Percentiles rank a stretch among this genome's conserved stretches.
Evolutionary conservation across 23 tunicate genomes (phyloP).

Genomic region (Styela clava): DNA sequence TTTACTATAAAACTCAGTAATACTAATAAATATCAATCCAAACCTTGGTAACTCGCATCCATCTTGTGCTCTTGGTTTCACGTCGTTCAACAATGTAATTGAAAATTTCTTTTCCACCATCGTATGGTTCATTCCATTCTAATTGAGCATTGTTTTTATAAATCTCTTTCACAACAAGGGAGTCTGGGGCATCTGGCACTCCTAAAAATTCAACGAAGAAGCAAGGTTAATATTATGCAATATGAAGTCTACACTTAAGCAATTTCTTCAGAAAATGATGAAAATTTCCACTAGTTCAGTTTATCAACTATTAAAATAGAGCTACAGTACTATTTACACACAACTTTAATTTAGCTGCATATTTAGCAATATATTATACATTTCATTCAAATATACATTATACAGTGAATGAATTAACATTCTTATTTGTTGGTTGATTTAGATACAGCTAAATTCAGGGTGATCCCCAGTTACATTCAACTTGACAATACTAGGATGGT

Average conservation of each 20-base stretch:
- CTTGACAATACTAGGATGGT: too few relatives aligned
- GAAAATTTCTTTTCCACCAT: constrained; percentile 92
- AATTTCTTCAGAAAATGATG: too few relatives aligned
- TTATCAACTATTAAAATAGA: too few relatives aligned
- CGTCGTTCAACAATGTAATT: constrained; percentile 92
- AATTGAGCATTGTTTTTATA: constrained; percentile 69
- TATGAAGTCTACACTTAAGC: not conserved
- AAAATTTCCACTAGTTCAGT: too few relatives aligned
- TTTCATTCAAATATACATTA: not conserved
- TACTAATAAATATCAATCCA: too few relatives aligned
- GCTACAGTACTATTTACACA: too few relatives aligned
- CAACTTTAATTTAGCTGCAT: too few relatives aligned
- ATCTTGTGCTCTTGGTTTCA: constrained; percentile 80
- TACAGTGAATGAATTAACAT: too few relatives aligned
- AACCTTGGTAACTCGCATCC: constrained; percentile 75
- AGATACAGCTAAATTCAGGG: too few relatives aligned
- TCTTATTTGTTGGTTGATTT: too few relatives aligned
- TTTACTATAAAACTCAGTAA: not conserved
- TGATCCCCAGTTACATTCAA: too few relatives aligned
- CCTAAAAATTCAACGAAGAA: constrained; percentile 9
- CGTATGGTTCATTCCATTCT: constrained; percentile 89
- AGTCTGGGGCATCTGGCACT: constrained; percentile 94
- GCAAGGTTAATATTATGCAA: not conserved
- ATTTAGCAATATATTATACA: too few relatives aligned
- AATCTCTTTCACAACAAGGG: constrained; percentile 73